Evolutionary conservation across 1,140 invertebrate genomes (phyloP).

Genomic region (Drosophila sproati): DNA sequence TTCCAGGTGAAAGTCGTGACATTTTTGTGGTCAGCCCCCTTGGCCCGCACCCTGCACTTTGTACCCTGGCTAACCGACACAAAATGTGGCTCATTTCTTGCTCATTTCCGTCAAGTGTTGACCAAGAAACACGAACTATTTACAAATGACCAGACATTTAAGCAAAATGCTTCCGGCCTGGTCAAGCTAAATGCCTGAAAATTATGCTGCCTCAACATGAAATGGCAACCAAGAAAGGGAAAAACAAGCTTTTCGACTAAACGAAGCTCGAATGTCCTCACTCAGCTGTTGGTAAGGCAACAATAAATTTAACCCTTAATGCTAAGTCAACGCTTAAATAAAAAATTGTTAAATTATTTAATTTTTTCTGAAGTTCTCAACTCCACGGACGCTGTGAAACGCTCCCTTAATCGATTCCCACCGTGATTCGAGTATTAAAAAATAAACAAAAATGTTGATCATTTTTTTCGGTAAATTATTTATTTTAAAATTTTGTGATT

Average conservation of each 20-base stretch:
- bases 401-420: too few relatives aligned
- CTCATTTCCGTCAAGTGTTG: conserved; percentile 80
- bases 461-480: too few relatives aligned
- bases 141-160: conserved; percentile 83
- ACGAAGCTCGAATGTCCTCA: conserved; percentile 30
- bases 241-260: background rate
- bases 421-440: too few relatives aligned
- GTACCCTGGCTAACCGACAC: conserved; percentile 3
- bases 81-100: conserved; percentile 69
- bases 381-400: too few relatives aligned
- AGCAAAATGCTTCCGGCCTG: conserved; percentile 78
- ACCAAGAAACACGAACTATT: conserved; percentile 75
- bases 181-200: conserved; percentile 72
- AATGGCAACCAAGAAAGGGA: conserved; percentile 33
- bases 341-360: too few relatives aligned
- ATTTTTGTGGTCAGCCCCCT: conserved; percentile 55
- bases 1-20: conserved; percentile 73
- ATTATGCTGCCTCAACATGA: conserved; percentile 76
- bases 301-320: too few relatives aligned
- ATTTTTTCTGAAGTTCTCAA: too few relatives aligned
- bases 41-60: background rate
- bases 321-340: too few relatives aligned
- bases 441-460: too few relatives aligned
- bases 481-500: too few relatives aligned
- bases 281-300: background rate